Evolutionary conservation across 1,140 invertebrate genomes (phyloP), one percentile per base, ranked within the genome.

Genomic region (Pygmarrhopalites habei): DNA sequence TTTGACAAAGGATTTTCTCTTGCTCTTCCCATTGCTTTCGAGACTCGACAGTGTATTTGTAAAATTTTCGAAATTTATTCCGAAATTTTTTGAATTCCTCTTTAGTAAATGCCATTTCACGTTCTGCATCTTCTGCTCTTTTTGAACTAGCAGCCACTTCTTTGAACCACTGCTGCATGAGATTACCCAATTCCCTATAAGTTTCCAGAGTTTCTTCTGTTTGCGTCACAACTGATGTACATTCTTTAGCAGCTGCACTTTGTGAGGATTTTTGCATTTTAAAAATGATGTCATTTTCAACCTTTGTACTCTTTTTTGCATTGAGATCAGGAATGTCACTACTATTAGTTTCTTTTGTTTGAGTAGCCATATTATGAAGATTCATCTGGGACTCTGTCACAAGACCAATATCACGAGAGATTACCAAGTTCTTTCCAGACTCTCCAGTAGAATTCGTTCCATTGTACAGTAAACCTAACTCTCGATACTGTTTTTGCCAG

Each of bases 171-270:
- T 44, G n/a, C 7, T 60, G 44, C 12, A 69, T 60, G 4, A 69
- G 46, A 32, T 26, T 39, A 19, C 32, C 62, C 12, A 69, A 53
- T 21, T 62, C 43, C 23, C 52, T 43, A 35, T 60, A 69, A 12
- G 64, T 69, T 43, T 70, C 62, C 2, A 65, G 29, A 14, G 68
- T 70, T 58, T 70, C 65, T 4, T 70, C 65, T 4, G 65, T 67
- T 47, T 70, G 68, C 19, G 62, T 51, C 10, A 61, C 35, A 5
- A 61, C 62, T 2, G 58, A 58, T 12, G 62, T 59, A 7, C 25
- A 46, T 58, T 62, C 62, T 35, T 61, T 58, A 19, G 12, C 30
- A n/a, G n/a, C n/a, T n/a, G n/a, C n/a, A n/a, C n/a, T n/a, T n/a
- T n/a, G n/a, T n/a, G n/a, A n/a, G n/a, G n/a, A n/a, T n/a, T n/a